phyloP scores from a whole-genome alignment of 2,888 invertebrate species.

The Melinopterus prodromus region DNA sequence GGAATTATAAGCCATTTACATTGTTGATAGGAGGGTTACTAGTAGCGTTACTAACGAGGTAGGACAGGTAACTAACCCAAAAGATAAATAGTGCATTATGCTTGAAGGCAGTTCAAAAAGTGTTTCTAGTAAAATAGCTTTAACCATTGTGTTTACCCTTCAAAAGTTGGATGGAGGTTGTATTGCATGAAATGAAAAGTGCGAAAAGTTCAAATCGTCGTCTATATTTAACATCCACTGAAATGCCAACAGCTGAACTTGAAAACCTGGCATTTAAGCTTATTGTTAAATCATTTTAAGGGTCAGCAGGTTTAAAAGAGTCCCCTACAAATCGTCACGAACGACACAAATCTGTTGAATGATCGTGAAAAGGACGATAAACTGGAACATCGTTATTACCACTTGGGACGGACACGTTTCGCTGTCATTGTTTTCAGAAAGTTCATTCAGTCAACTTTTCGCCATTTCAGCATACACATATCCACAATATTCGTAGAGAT shows the following conservation, averaged over 20 bases:
- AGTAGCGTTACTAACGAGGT: too few species aligned
- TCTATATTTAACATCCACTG: not conserved
- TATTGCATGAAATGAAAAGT: conserved; percentile 4
- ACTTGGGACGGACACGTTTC: not conserved
- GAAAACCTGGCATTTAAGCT: not conserved
- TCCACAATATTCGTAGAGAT: not conserved
- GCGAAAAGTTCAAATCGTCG: not conserved
- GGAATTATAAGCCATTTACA: too few species aligned
- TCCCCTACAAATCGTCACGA: not conserved
- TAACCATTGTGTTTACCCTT: too few species aligned
- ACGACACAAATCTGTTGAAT: not conserved
- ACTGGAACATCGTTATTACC: not conserved
- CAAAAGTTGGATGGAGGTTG: not conserved
- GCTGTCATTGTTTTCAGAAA: not conserved
- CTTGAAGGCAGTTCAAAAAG: not conserved
- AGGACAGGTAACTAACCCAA: too few species aligned
- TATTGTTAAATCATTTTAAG: not conserved
- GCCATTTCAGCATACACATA: not conserved
- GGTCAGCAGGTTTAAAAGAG: not conserved
- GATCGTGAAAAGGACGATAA: not conserved
- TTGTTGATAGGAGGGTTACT: too few species aligned
- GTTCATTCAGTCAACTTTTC: not conserved
- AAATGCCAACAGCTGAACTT: not conserved
- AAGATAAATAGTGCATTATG: not conserved
- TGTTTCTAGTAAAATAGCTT: too few species aligned